A percentile compares a stretch with the other conserved stretches of the same genome.
Conservation (phyloP, 2,113 vertebrate genomes). For the Sceloporus tristichus region DNA sequence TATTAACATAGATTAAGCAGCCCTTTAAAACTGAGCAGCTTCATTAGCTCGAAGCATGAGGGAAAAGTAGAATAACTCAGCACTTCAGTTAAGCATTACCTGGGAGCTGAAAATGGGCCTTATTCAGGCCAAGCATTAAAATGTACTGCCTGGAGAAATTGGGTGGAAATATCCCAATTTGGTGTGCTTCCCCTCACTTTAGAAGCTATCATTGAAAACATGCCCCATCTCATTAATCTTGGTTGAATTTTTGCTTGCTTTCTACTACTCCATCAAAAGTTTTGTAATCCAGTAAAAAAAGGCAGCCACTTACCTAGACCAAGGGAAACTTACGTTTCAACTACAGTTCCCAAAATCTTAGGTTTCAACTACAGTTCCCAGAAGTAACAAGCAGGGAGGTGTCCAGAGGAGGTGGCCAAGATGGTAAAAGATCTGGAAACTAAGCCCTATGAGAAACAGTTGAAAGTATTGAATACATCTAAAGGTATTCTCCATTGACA, state of each 20-base stretch:
- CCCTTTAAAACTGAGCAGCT: constrained; percentile 71
- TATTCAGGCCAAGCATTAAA: not conserved
- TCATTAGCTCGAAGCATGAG: constrained; percentile 71
- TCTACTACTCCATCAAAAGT: not conserved
- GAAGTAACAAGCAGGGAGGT: too few species aligned
- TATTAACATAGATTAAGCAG: constrained; percentile 78
- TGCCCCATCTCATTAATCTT: constrained; percentile 31
- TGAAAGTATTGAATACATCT: too few species aligned
- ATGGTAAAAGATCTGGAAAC: too few species aligned
- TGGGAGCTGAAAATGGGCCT: constrained; percentile 62
- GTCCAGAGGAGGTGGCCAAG: too few species aligned
- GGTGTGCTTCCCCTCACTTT: constrained; percentile 17
- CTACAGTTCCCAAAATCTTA: too few species aligned
- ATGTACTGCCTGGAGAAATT: constrained; percentile 15
- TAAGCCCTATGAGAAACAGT: too few species aligned
- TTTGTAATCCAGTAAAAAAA: not conserved
- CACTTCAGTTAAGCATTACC: constrained; percentile 51
- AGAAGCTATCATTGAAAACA: constrained; percentile 3
- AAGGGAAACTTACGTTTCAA: too few species aligned
- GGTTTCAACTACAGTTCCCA: too few species aligned
- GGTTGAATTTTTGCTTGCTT: not conserved
- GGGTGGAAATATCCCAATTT: accelerated
- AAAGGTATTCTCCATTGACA: too few species aligned
- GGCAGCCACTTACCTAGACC: too few species aligned
- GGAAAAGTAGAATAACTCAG: constrained; percentile 55